phyloP scores from a whole-genome alignment of 2,797 vertebrate species.

The Manis crassicaudata region DNA sequence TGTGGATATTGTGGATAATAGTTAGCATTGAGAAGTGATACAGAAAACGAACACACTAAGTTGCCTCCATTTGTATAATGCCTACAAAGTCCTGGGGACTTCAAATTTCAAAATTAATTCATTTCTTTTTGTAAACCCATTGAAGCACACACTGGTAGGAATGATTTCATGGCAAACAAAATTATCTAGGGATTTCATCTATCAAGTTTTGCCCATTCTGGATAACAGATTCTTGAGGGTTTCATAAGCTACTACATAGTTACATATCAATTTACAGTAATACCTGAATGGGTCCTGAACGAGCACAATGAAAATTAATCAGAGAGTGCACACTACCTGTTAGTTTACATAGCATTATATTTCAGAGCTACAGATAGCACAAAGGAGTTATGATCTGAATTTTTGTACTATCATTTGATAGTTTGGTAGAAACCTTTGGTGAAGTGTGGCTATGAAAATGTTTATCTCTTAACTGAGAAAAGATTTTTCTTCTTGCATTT shows the following conservation, averaged over 20 bases:
- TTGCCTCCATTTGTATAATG: not conserved
- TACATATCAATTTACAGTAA: not conserved
- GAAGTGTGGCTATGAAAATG: not conserved
- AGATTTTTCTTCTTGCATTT: not conserved
- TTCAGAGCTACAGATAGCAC: not conserved
- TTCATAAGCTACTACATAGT: not conserved
- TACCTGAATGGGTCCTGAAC: not conserved
- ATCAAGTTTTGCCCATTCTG: not conserved
- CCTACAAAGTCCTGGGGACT: not conserved
- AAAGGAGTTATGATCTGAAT: not conserved
- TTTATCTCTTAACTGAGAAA: not conserved
- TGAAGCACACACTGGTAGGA: not conserved
- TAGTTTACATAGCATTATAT: not conserved
- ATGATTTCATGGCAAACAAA: not conserved
- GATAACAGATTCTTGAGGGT: not conserved
- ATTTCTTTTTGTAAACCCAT: not conserved
- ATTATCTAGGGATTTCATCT: not conserved
- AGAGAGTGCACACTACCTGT: not conserved
- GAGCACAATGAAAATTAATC: not conserved
- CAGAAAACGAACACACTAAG: not conserved
- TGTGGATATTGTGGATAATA: not conserved
- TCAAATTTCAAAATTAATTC: constrained; percentile 11
- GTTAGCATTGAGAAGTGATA: not conserved
- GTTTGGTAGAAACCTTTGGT: not conserved
- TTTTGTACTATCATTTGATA: not conserved